phyloP scores from a whole-genome alignment of 2,113 vertebrate species.

The Lethenteron reissneri region DNA sequence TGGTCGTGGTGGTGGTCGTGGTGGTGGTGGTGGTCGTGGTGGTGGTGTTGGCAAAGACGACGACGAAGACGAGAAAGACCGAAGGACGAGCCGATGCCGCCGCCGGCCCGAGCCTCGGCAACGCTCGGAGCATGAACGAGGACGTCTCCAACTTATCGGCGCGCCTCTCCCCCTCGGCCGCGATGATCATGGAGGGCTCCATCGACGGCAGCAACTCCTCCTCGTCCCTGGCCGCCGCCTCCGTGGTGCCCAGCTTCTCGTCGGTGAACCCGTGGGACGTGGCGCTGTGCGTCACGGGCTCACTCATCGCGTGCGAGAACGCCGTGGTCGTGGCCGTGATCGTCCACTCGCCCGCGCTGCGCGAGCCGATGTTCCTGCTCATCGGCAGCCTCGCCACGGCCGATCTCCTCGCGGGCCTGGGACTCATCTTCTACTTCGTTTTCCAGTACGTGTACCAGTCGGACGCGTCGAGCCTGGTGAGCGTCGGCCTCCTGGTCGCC shows the following conservation, averaged over 20 bases:
- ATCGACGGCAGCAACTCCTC: constrained; percentile 17
- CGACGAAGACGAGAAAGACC: not conserved
- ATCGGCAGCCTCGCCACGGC: constrained; percentile 58
- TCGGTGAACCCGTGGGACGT: constrained; percentile 71
- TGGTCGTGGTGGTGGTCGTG: not conserved
- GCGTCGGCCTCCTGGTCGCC: constrained; percentile 46
- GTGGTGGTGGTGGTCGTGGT: not conserved
- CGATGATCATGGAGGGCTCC: constrained; percentile 12
- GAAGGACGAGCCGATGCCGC: not conserved
- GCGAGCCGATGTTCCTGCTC: constrained; percentile 58
- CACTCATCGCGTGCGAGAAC: constrained; percentile 58
- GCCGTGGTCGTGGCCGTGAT: constrained; percentile 60
- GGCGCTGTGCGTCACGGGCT: constrained; percentile 55
- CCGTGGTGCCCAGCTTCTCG: constrained; percentile 15
- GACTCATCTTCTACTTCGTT: constrained; percentile 55
- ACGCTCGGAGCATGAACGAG: constrained; percentile 15
- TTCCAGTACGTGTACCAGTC: constrained; percentile 43
- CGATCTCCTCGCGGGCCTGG: constrained; percentile 57
- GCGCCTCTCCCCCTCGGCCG: constrained; percentile 16
- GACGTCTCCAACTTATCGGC: constrained; percentile 11
- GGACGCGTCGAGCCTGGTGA: constrained; percentile 33
- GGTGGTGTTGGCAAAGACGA: not conserved
- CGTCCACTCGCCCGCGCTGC: constrained; percentile 41
- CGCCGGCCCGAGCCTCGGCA: not conserved
- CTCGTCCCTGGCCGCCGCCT: constrained; percentile 21